A percentile compares a stretch with the other conserved stretches of the same genome.
phyloP scores from a whole-genome alignment of 1,140 invertebrate species.

The Tyrophagus putrescentiae region DNA sequence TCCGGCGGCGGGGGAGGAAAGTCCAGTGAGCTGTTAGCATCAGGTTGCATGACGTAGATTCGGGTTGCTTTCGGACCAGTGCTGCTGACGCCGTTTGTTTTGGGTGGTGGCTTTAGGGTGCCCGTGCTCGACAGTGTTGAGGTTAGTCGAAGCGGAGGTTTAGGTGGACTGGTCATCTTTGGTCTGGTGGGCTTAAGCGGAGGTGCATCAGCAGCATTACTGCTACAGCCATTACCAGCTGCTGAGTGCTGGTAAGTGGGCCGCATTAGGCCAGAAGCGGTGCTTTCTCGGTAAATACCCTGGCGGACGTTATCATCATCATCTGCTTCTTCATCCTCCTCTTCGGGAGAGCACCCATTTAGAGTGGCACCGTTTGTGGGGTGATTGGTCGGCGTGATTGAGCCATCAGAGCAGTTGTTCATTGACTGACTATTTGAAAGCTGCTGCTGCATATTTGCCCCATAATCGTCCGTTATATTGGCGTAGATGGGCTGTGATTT shows the following conservation, averaged over 20 bases:
- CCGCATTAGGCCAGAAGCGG: not conserved
- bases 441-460: no score
- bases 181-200: no score
- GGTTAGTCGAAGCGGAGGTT: not conserved
- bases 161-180: slow-evolving; percentile 2
- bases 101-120: not conserved
- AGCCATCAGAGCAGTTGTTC: not conserved
- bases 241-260: not conserved
- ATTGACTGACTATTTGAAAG: not conserved
- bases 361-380: not conserved
- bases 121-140: not conserved
- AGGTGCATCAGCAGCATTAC: no score
- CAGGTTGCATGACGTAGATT: not conserved
- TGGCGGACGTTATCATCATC: not conserved
- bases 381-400: slow-evolving; percentile 21
- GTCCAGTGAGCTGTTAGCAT: not conserved
- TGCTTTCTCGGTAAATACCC: no score
- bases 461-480: not conserved
- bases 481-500: slow-evolving; percentile 12
- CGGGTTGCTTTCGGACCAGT: not conserved
- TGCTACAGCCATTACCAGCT: no score
- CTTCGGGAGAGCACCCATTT: slow-evolving; percentile 18
- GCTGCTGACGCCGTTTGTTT: not conserved
- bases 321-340: not conserved
- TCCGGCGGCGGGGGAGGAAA: slow-evolving; percentile 8